These are phyloP conservation scores for Alouatta palliata DNA, from an alignment of 2,113 vertebrate genomes.

Conservation along the genomic window DNA sequence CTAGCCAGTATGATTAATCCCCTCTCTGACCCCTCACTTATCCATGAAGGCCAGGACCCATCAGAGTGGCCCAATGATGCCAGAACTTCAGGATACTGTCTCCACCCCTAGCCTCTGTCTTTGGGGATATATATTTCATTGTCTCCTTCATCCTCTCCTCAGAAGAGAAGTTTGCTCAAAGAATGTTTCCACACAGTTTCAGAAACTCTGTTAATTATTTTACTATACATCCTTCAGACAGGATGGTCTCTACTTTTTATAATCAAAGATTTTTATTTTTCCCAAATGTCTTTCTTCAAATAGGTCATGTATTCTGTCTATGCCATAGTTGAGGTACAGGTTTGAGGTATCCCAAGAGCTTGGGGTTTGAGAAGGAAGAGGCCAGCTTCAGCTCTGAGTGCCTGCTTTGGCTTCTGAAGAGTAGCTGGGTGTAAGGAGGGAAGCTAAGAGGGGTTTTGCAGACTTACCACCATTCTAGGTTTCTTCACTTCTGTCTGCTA, in stretches of 20 bases:
- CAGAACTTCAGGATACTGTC: neutral
- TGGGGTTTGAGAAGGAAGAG: neutral
- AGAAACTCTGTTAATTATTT: neutral
- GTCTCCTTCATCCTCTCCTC: neutral
- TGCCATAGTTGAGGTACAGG: neutral
- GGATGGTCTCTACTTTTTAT: neutral
- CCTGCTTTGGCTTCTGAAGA: neutral
- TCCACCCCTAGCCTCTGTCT: neutral
- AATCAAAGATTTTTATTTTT: neutral
- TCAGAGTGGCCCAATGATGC: neutral
- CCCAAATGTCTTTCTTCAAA: neutral
- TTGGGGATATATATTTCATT: neutral
- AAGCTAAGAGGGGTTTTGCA: neutral
- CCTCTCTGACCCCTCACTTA: neutral
- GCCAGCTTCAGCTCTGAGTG: no score
- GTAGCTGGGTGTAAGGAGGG: fast-evolving
- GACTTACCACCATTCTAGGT: neutral
- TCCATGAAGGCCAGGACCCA: neutral
- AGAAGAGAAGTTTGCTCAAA: neutral
- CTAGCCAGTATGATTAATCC: neutral
- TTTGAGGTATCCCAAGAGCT: neutral
- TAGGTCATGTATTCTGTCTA: neutral
- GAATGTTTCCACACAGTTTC: neutral
- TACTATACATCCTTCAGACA: neutral
- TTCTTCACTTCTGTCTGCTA: neutral